These are phyloP conservation scores for Dasypus novemcinctus DNA, from an alignment of 2,113 vertebrate genomes.

Conservation along the genomic window DNA sequence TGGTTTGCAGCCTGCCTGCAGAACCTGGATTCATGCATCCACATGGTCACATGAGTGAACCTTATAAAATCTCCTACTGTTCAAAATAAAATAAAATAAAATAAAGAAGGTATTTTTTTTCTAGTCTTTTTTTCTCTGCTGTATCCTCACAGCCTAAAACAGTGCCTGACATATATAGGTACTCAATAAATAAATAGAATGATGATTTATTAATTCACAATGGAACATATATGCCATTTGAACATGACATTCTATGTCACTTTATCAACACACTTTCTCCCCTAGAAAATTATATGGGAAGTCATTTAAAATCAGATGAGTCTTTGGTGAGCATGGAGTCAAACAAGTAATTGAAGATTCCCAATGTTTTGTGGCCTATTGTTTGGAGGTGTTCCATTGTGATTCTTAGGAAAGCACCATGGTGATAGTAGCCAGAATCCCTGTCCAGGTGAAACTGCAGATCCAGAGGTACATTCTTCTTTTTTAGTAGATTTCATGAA, in stretches of 20 bases:
- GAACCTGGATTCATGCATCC: too few species aligned
- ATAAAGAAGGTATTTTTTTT: too few species aligned
- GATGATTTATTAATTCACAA: slow-evolving; percentile 8
- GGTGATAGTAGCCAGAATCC: not conserved
- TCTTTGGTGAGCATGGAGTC: not conserved
- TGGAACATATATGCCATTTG: not conserved
- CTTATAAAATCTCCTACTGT: too few species aligned
- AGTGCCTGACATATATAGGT: not conserved
- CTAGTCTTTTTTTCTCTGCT: not conserved
- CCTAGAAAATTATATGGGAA: not conserved
- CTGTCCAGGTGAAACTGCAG: not conserved
- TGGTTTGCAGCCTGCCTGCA: too few species aligned
- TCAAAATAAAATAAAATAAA: too few species aligned
- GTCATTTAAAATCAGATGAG: not conserved
- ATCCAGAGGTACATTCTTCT: not conserved
- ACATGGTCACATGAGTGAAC: too few species aligned
- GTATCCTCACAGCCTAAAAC: not conserved
- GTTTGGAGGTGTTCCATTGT: not conserved
- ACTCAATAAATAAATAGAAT: not conserved
- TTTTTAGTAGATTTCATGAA: not conserved
- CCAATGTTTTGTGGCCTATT: not conserved
- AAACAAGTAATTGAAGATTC: not conserved
- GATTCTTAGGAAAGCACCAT: not conserved
- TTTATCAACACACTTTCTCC: not conserved
- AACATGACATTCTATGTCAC: not conserved